These are phyloP conservation scores for Peromyscus leucopus DNA, from an alignment of 2,113 vertebrate genomes.

Conservation along the genomic window DNA sequence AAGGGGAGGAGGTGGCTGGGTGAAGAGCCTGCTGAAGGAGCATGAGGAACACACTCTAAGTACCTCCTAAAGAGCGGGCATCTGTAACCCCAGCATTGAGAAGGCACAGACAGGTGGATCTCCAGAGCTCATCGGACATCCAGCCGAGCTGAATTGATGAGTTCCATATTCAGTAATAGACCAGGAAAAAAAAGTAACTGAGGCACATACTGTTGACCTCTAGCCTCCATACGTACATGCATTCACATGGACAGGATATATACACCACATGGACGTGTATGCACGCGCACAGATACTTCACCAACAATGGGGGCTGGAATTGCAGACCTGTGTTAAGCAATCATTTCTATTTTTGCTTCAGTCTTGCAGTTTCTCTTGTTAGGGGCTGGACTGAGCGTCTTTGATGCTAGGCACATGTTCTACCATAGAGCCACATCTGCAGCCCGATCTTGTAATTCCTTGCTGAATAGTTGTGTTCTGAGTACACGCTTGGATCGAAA, in stretches of 20 bases:
- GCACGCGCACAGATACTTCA: not conserved
- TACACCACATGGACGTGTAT: not conserved
- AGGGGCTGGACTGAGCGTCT: too few species aligned
- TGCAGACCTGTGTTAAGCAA: constrained; percentile 21
- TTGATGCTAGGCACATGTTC: not conserved
- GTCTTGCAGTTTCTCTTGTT: not conserved
- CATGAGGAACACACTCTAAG: not conserved
- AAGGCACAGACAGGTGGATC: not conserved
- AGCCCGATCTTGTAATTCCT: not conserved
- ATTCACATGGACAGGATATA: not conserved
- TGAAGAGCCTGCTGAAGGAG: not conserved
- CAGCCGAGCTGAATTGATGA: not conserved
- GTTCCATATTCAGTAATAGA: not conserved
- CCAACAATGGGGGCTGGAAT: not conserved
- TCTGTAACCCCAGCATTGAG: not conserved
- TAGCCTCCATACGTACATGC: not conserved
- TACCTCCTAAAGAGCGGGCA: too few species aligned
- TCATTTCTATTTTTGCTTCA: not conserved
- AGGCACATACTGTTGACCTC: not conserved
- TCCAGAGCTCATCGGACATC: not conserved
- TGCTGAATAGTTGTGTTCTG: not conserved
- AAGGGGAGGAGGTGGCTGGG: not conserved
- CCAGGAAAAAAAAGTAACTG: not conserved
- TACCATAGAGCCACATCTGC: not conserved
- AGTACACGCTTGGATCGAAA: constrained; percentile 34